Evolutionary conservation across 2,888 invertebrate genomes (phyloP).

Genomic region (Sisyra nigra): DNA sequence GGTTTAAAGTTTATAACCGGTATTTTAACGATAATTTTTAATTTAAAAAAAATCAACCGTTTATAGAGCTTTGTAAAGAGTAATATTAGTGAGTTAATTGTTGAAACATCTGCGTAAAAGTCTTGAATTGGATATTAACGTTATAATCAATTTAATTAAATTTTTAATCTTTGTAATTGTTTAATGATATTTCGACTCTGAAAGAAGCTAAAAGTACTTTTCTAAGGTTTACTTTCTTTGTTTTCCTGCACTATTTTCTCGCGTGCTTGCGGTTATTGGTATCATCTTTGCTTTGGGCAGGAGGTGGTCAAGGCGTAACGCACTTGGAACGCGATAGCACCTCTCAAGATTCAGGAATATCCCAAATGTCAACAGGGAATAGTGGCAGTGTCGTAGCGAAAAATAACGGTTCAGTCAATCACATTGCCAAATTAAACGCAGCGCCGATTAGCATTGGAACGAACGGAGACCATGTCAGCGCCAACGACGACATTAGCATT

Average conservation of each 20-base stretch:
- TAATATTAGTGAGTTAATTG: no score
- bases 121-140: no score
- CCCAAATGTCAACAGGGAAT: constrained; percentile 54
- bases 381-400: constrained; percentile 24
- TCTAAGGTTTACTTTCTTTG: background rate
- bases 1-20: no score
- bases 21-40: no score
- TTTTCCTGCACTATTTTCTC: background rate
- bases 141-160: no score
- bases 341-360: constrained; percentile 79
- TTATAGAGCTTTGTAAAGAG: no score
- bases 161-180: no score
- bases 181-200: no score
- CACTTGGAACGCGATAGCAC: constrained; percentile 43
- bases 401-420: constrained; percentile 8
- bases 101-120: no score
- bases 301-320: constrained; percentile 14
- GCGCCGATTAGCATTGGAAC: constrained; percentile 23
- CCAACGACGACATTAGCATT: background rate
- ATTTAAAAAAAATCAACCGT: no score
- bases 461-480: background rate
- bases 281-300: background rate
- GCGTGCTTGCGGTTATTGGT: background rate
- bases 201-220: no score
- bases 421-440: constrained; percentile 35